phyloP scores from a whole-genome alignment of 1,140 invertebrate species.

The Microplitis mediator region DNA sequence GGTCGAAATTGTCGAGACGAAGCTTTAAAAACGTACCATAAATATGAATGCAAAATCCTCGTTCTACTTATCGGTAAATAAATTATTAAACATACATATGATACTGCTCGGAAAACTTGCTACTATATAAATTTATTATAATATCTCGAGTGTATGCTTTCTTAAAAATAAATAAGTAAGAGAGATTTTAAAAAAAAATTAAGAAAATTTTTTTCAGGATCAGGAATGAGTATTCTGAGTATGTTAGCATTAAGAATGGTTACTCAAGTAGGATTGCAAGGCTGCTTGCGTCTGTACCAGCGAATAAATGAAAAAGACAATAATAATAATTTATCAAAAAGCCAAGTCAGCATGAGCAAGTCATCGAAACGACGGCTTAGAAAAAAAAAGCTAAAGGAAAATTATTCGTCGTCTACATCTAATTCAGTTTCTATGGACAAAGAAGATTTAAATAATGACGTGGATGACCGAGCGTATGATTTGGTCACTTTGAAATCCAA shows the following conservation, averaged over 20 bases:
- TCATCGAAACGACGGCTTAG: slow-evolving; percentile 42
- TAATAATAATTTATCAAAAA: not conserved
- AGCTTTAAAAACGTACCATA: slow-evolving; percentile 75
- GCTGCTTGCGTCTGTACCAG: slow-evolving; percentile 61
- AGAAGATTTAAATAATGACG: not conserved
- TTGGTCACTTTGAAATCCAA: slow-evolving; percentile 73
- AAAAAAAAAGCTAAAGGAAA: slow-evolving; percentile 43
- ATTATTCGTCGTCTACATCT: slow-evolving; percentile 11
- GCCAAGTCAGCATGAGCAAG: slow-evolving; percentile 34
- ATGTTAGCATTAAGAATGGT: slow-evolving; percentile 78
- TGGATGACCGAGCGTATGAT: slow-evolving; percentile 64
- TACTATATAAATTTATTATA: no score
- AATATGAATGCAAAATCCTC: slow-evolving; percentile 80
- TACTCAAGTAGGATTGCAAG: slow-evolving; percentile 67
- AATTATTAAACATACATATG: not conserved
- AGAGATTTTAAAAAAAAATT: not conserved
- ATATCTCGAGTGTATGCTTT: not conserved
- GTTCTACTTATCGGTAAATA: slow-evolving; percentile 71
- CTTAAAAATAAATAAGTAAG: not conserved
- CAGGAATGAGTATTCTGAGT: slow-evolving; percentile 80
- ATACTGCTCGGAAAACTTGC: no score
- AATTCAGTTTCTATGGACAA: not conserved
- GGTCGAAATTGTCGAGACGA: slow-evolving; percentile 69
- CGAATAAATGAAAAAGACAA: slow-evolving; percentile 29
- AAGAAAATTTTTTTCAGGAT: slow-evolving; percentile 55